phyloP scores from a whole-genome alignment of 1,140 invertebrate species.

The Ceratina australensis region DNA sequence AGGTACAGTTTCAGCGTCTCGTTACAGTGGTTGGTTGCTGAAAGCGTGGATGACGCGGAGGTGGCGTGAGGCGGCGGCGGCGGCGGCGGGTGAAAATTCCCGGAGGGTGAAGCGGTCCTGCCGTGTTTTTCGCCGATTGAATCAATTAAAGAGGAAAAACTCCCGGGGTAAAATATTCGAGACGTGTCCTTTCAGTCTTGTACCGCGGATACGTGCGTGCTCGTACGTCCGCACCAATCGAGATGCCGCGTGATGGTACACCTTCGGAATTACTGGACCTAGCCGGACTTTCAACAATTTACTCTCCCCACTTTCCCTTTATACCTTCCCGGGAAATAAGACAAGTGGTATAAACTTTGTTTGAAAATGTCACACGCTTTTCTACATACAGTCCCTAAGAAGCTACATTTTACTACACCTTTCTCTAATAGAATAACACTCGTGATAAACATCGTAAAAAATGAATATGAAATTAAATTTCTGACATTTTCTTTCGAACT shows the following conservation, averaged over 20 bases:
- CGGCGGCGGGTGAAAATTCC: constrained; percentile 50
- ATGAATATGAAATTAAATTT: too few species aligned
- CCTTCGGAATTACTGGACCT: constrained; percentile 45
- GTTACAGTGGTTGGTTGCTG: constrained; percentile 66
- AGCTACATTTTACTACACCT: not conserved
- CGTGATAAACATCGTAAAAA: not conserved
- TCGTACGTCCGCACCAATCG: constrained; percentile 49
- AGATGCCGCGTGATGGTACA: constrained; percentile 39
- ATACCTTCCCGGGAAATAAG: not conserved
- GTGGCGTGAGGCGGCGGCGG: constrained; percentile 24
- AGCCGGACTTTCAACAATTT: constrained; percentile 9
- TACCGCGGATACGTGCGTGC: constrained; percentile 44
- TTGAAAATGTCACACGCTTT: constrained; percentile 13
- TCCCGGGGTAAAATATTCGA: constrained; percentile 66
- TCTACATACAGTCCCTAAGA: not conserved
- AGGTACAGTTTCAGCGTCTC: constrained; percentile 57
- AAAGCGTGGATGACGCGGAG: constrained; percentile 60
- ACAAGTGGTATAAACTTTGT: not conserved
- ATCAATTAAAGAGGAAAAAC: constrained; percentile 68
- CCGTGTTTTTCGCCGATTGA: constrained; percentile 69
- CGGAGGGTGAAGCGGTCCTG: constrained; percentile 61
- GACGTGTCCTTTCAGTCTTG: constrained; percentile 62
- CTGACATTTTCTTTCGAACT: too few species aligned
- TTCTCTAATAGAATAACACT: not conserved
- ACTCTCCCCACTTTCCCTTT: not conserved